phyloP scores from a whole-genome alignment of 2,888 invertebrate genomes.

The Leucoma salicis region DNA sequence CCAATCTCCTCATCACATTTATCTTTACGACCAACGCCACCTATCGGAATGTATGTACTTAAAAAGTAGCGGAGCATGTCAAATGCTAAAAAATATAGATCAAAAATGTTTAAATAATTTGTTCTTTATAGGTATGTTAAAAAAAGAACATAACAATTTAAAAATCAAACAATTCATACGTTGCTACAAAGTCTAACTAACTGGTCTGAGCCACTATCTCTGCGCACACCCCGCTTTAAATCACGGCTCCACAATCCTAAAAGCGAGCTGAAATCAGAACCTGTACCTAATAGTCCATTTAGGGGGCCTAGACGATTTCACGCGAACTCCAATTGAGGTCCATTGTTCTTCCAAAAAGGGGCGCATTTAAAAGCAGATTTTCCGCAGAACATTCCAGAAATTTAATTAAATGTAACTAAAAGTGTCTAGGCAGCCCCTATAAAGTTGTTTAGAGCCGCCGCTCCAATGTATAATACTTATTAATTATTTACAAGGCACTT shows the following conservation, averaged over 20 bases:
- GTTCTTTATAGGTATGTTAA: too few relatives aligned
- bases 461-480: too few relatives aligned
- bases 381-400: constrained; percentile 15
- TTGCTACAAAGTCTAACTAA: too few relatives aligned
- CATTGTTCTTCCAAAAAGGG: constrained; percentile 41
- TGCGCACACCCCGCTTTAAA: constrained; percentile 39
- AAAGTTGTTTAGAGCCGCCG: constrained; percentile 3
- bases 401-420: constrained; percentile 18
- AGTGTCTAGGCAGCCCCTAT: constrained; percentile 4
- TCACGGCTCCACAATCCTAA: constrained; percentile 36
- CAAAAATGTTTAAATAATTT: too few relatives aligned
- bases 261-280: constrained; percentile 38
- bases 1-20: too few relatives aligned
- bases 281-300: constrained; percentile 61
- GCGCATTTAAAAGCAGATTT: constrained; percentile 21
- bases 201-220: constrained; percentile 36
- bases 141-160: too few relatives aligned
- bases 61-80: too few relatives aligned
- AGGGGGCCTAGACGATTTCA: constrained; percentile 49
- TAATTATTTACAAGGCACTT: background rate
- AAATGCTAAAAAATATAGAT: too few relatives aligned
- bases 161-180: constrained; percentile 26
- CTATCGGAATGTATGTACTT: too few relatives aligned
- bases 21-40: too few relatives aligned
- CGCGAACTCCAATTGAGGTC: constrained; percentile 47